Evolutionary conservation across 2,888 invertebrate species (phyloP), one percentile per base, ranked within the genome.

Genomic region (Eulithis prunata): DNA sequence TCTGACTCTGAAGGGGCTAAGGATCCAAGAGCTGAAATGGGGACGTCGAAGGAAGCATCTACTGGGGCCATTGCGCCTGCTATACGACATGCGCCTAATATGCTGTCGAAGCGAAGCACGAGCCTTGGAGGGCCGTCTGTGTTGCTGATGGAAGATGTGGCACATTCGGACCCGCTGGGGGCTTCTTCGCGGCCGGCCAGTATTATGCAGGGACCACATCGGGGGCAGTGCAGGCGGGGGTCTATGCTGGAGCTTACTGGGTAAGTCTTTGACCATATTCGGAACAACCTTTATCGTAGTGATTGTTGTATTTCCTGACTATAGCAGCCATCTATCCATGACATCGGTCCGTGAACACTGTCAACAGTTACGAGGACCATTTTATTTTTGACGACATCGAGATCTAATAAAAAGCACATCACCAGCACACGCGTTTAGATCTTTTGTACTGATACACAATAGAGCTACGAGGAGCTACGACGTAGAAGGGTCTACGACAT

Each of bases 181-280:
- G 94, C 95, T 0, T 95, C 96, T 0, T 89, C 89, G 54, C 85
- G 94, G 59, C 94, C 94, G 14, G 95, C 95, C 55, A 95, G 94
- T 73, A 93, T 93, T 66, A 92, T 93, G 93, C 93, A 93, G 71
- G 93, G 93, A 0, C 93, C 93, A 45, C 95, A 95, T 80, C 91
- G 95, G 55, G 94, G 96, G 21, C 95, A 96, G 80, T 95, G 95
- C 71, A 94, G 97, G 78, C 94, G 97, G 75, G 96, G 97, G 73
- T 97, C 97, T 58, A 96, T 97, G 96, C 93, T 97, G 84, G 97
- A 97, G 85, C 93, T 97, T 59, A 96, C 95, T 80, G 96, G 96
- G 96, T 96, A 91, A 87, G 95, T 28, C 43, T 21, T 45, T 11
- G 54, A 54, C 13, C 13, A 11, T 28, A 21, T 14, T 21, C 4